A percentile compares a stretch with the other conserved stretches of the same genome.
Conservation (phyloP, 2,888 invertebrate genomes). For the Sialis fuliginosa region DNA sequence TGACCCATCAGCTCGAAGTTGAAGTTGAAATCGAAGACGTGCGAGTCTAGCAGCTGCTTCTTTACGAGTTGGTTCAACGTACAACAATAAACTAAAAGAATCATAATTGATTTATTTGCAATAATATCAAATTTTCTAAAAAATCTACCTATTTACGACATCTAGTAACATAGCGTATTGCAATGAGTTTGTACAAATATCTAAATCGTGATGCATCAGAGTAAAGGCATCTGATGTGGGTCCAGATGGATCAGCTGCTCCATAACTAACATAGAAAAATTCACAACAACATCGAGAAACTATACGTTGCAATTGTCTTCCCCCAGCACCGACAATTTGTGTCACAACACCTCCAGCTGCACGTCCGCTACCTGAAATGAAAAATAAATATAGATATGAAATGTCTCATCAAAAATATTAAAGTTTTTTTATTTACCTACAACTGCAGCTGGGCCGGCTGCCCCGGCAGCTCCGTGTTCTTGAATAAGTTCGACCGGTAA, state of each 20-base stretch:
- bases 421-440: background rate
- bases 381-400: too few relatives aligned
- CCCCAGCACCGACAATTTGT: conserved; percentile 4
- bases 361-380: conserved; percentile 54
- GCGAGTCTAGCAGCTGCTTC: conserved; percentile 78
- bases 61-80: conserved; percentile 90
- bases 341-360: conserved; percentile 64
- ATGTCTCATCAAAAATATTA: too few relatives aligned
- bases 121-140: too few relatives aligned
- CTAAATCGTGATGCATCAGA: conserved; percentile 93
- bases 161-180: conserved; percentile 96
- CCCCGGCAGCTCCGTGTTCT: conserved; percentile 22
- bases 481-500: conserved; percentile 86
- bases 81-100: conserved; percentile 62
- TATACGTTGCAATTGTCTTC: conserved; percentile 71
- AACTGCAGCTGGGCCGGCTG: conserved; percentile 3
- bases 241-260: conserved; percentile 50
- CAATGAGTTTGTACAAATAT: conserved; percentile 90
- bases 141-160: conserved; percentile 54
- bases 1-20: conserved; percentile 79
- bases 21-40: conserved; percentile 85
- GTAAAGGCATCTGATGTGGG: conserved; percentile 86
- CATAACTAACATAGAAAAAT: conserved; percentile 91
- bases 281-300: conserved; percentile 96
- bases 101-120: too few relatives aligned